Evolutionary conservation across 37 sponge, comb jelly and placozoan species (phyloP), one percentile per base, ranked within the genome.

Genomic region (Geodia barretti): DNA sequence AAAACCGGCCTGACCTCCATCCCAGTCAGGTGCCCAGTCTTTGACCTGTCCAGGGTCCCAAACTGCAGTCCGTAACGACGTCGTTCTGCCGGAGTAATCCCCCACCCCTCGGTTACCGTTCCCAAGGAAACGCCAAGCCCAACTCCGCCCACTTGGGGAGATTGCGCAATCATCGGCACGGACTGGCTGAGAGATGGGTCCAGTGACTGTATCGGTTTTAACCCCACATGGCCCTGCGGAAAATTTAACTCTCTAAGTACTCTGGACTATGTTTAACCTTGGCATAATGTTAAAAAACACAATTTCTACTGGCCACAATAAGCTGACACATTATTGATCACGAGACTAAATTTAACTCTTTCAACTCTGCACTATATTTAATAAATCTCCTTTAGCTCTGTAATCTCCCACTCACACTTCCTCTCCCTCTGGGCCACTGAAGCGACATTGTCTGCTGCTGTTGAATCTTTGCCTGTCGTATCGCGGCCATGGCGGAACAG

Each of bases 41-140:
- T 75, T 34, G 24, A 68, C 58, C 43, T 68, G 70, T 88, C 90
- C 41, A 63, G 70, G 39, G 79, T 81, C 68, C 81, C 85, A 72
- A 92, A 92, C 79, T 90, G 43, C 68, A 77, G 28, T 4, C 26
- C 64, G 79, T 88, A 88, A n/a, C 58, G 64, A 0, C 75, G 43
- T 68, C 36, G 38, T 47, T 77, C 70, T 1, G 36, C 39, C 20
- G 80, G 40, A 0, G 47, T 35, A 59, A 92, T 70, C 23, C 54
- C 54, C 91, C 86, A 85, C 9, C 86, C 77, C n/a, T 71, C 65
- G 19, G 43, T 34, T 14, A 86, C 23, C 17, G 75, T 34, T 1
- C 28, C 38, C 80, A 82, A 37, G 33, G 83, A 66, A 7, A 86
- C 83, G 20, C 75, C 39, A 0, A 62, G 26, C 47, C 89, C 89